phyloP scores from a whole-genome alignment of 1,140 invertebrate species.

The Batillaria attramentaria region DNA sequence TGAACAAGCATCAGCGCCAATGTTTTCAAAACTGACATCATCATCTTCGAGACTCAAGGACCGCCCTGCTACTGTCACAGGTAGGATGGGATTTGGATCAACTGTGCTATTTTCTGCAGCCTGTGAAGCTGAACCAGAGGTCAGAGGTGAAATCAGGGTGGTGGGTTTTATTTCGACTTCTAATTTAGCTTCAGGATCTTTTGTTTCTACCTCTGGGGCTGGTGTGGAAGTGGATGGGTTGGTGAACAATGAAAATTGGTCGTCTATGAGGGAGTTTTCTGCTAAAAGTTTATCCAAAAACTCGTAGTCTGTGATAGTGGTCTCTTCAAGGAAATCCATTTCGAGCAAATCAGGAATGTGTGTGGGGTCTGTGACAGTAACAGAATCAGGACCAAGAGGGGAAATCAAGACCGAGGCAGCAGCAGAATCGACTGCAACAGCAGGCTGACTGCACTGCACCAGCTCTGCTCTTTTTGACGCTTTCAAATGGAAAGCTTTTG shows the following conservation, averaged over 20 bases:
- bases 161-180: neutral
- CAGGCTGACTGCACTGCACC: neutral
- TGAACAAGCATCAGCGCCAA: neutral
- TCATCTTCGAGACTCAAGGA: no score
- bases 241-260: neutral
- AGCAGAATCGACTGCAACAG: neutral
- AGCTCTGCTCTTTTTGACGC: neutral
- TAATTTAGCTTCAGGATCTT: neutral
- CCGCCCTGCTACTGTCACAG: neutral
- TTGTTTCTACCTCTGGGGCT: neutral
- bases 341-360: neutral
- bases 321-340: neutral
- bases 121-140: neutral
- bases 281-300: slow-evolving; percentile 6
- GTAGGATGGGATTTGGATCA: neutral
- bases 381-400: neutral
- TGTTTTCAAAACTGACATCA: neutral
- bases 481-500: neutral
- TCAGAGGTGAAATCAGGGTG: neutral
- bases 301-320: neutral
- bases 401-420: no score
- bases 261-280: neutral
- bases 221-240: neutral
- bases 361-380: neutral
- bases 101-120: neutral